Conservation (phyloP, 64 coral and sea anemone genomes). For the Catalaphyllia jardinei region DNA sequence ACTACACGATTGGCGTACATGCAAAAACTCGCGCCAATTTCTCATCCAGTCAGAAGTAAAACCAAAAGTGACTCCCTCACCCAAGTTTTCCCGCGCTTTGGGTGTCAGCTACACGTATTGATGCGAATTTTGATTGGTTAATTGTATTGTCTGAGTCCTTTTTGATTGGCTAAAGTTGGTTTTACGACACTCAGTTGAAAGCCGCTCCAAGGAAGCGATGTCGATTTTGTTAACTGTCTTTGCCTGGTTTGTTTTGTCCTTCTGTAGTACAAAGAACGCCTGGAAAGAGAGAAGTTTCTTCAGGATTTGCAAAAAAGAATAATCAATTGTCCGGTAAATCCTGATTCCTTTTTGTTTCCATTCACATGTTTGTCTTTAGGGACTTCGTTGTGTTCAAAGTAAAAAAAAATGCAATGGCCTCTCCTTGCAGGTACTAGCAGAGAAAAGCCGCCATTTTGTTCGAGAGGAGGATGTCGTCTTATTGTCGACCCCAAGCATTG, state of each 20-base stretch:
- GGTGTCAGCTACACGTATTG: too few relatives aligned
- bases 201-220: background rate
- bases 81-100: too few relatives aligned
- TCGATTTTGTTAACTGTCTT: background rate
- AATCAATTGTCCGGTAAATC: slow-evolving; percentile 79
- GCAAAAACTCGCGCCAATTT: too few relatives aligned
- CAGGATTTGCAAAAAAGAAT: slow-evolving; percentile 78
- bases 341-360: background rate
- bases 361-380: background rate
- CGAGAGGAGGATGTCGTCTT: slow-evolving; percentile 79
- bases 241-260: background rate
- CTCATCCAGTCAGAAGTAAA: background rate
- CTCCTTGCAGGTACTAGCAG: slow-evolving; percentile 65
- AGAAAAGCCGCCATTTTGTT: slow-evolving; percentile 76
- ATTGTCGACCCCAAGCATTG: slow-evolving; percentile 65
- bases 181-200: too few relatives aligned
- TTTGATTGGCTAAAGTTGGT: too few relatives aligned
- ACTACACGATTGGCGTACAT: too few relatives aligned
- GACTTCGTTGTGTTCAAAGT: too few relatives aligned
- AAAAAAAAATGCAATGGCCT: background rate
- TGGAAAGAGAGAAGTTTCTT: slow-evolving; percentile 74
- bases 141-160: too few relatives aligned
- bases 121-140: too few relatives aligned
- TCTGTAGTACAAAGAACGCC: slow-evolving; percentile 75
- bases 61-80: background rate